phyloP scores from a whole-genome alignment of 53 echinoderm and acorn worm genomes.

The Patiria pectinifera region DNA sequence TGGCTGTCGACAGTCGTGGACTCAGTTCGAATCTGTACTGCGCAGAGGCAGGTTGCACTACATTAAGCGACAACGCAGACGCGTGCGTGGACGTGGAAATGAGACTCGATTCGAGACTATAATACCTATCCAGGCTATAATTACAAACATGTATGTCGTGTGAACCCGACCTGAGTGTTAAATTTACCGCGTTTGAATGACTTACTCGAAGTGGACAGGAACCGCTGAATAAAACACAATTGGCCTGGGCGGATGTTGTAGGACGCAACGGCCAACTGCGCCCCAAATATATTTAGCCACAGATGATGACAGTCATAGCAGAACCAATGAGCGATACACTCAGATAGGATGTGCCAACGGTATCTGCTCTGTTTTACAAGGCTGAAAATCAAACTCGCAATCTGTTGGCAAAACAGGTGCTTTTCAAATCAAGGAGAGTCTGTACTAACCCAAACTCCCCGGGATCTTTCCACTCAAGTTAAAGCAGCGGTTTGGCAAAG shows the following conservation, averaged over 20 bases:
- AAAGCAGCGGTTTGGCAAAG: too few species aligned
- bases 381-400: neutral
- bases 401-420: neutral
- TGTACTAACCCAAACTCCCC: too few species aligned
- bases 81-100: neutral
- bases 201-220: conserved; percentile 18
- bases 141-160: too few species aligned
- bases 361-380: neutral
- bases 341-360: conserved; percentile 6
- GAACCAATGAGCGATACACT: conserved; percentile 13
- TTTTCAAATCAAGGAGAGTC: neutral
- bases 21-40: neutral
- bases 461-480: too few species aligned
- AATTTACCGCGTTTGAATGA: neutral
- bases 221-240: neutral
- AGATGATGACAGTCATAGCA: conserved; percentile 25
- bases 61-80: neutral
- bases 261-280: neutral
- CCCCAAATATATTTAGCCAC: conserved; percentile 2
- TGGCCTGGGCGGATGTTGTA: conserved; percentile 19
- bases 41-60: neutral
- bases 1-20: neutral
- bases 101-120: neutral
- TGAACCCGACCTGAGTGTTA: neutral
- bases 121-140: neutral